Evolutionary conservation across 2,888 invertebrate genomes (phyloP), one percentile per base, ranked within the genome.

Genomic region (Trichogramma dendrolimi): DNA sequence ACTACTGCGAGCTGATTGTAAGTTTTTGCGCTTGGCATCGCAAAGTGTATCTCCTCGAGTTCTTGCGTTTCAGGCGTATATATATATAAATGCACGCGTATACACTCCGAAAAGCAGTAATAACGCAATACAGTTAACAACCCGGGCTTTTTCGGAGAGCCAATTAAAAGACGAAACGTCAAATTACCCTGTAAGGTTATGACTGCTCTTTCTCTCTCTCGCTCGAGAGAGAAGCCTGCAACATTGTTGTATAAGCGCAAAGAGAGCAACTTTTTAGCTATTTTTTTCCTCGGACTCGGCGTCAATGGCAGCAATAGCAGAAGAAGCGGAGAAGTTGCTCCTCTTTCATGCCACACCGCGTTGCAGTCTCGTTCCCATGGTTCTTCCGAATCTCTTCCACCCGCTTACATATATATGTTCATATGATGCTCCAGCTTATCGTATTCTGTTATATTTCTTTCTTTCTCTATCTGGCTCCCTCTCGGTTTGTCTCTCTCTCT

Each of bases 131-230:
- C 72, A 70, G 70, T 71, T 72, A 75, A 75, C 74, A 72, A 74
- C 75, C 71, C 67, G 70, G 70, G 67, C 69, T 44, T 67, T 71
- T 69, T 69, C 71, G 71, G 70, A 67, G 69, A 65, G 71, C 75
- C 76, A 77, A 77, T 77, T 77, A 77, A 77, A 75, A 73, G 69
- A 72, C 67, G 74, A 71, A 76, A 73, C 73, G 74, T 71, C 75
- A 75, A 76, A 77, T 77, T 76, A 74, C 72, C 70, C 69, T 59
- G 67, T 67, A 71, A 66, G 71, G 67, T 71, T 73, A 72, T 70
- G 71, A 73, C 72, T 70, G 67, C 62, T 67, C 67, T 61, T 65
- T 65, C 51, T 61, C 27, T 27, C 27, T 27, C 27, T 27, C 27
- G 27, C 27, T 27, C 27, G 27, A 27, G 27, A 27, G 27, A 27